Evolutionary conservation across 2,888 invertebrate species (phyloP).

Genomic region (Chrysina gloriosa): DNA sequence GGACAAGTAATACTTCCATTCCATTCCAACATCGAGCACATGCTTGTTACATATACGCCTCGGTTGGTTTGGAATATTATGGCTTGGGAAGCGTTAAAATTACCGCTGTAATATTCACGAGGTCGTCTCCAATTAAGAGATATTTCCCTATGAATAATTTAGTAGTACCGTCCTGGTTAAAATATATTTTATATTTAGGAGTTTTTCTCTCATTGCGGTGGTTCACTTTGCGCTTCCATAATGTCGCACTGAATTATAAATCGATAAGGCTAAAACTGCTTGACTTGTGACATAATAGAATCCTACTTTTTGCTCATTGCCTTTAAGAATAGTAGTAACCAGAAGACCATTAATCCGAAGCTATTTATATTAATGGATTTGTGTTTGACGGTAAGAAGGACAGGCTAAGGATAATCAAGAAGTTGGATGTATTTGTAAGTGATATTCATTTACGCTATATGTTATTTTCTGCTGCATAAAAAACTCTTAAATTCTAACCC

Average conservation of each 20-base stretch:
- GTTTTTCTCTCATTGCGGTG: background rate
- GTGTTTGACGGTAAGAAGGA: too few species aligned
- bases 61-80: conserved; percentile 16
- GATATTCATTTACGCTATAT: too few species aligned
- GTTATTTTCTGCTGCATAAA: too few species aligned
- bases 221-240: background rate
- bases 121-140: conserved; percentile 21
- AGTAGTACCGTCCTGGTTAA: background rate
- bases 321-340: too few species aligned
- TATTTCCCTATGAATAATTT: conserved; percentile 35
- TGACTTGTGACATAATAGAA: background rate
- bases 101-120: conserved; percentile 20
- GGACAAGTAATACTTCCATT: conserved; percentile 31
- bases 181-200: conserved; percentile 15
- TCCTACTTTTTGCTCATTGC: too few species aligned
- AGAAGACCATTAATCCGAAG: too few species aligned
- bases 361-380: too few species aligned
- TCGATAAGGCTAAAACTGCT: background rate
- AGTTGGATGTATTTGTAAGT: too few species aligned
- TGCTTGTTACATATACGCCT: background rate
- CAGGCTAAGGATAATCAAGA: too few species aligned
- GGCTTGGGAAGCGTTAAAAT: conserved; percentile 15
- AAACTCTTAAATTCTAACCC: too few species aligned
- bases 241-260: background rate
- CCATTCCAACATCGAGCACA: conserved; percentile 25